Conservation (phyloP, 2,113 vertebrate genomes). For the Colaptes auratus region DNA sequence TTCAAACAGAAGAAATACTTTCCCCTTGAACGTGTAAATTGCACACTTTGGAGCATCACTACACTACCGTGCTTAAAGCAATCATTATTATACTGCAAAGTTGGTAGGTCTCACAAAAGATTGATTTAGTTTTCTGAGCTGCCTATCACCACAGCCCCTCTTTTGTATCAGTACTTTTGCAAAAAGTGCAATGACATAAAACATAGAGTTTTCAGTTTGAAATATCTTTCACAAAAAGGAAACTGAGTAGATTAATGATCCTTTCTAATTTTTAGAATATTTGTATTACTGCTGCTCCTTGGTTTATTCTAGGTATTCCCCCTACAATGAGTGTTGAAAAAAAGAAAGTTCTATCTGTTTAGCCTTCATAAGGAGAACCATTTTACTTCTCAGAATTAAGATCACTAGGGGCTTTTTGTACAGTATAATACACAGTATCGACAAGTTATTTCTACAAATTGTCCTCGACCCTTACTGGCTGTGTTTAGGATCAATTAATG, state of each 20-base stretch:
- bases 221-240: background rate
- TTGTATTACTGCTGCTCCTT: background rate
- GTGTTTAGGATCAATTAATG: background rate
- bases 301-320: background rate
- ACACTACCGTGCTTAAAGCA: background rate
- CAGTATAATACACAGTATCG: background rate
- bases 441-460: background rate
- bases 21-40: background rate
- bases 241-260: background rate
- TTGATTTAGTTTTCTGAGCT: background rate
- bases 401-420: background rate
- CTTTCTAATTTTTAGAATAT: background rate
- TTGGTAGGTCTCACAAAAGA: background rate
- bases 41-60: rapidly evolving
- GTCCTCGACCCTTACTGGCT: background rate
- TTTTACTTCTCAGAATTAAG: background rate
- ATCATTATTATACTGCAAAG: background rate
- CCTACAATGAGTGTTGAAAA: rapidly evolving
- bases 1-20: background rate
- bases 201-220: background rate
- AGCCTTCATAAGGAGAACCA: background rate
- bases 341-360: background rate
- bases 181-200: background rate
- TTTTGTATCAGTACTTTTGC: background rate
- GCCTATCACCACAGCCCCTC: background rate